Base-by-base conservation (phyloP, 2,797 vertebrate species). In the Hippocampus kuda region DNA sequence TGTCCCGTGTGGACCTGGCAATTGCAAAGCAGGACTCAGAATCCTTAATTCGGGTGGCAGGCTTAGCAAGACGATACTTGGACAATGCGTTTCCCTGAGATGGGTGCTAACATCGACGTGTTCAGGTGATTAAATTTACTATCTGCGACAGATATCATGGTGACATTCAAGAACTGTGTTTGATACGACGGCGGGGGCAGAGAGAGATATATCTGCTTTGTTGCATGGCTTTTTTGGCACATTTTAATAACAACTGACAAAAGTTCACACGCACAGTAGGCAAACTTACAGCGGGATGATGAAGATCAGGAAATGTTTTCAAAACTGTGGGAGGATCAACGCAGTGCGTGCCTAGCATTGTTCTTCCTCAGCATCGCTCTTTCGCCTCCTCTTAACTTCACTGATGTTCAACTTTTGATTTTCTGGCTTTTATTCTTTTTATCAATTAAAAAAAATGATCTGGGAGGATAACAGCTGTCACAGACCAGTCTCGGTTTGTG, bases 1-100 rank as follows among this genome's bases (percentile, higher is more conserved):
- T 97, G 75, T 96, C 94, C 18, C 93, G 84, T 0, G 92, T 82
- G 1, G 93, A 91, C 82, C 97, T 97, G 79, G 27, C 22, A 51
- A 70, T 53, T 13, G 20, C 48, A 73, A 70, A 57, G 54, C 2
- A 34, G 20, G 38, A 15, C 61, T 69, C 30, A 30, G 30, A 30
- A 30, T 30, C 66, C 6, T n/a, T 34, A 67, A 38, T 27, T 49
- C 16, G 13, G 15, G 12, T 66, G 13, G 24, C 24, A 16, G 30
- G 16, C 61, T 68, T 42, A 62, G 26, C 13, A 12, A 59, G 15
- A 27, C 41, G 12, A 8, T 26, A 68, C 41, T 20, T 34, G 13
- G 49, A 8, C 26, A 16, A 30, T 15, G 57, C 2, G 26, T 16
- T 16, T 26, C 13, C 41, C 38, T 65, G 12, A 46, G 42, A 24